Evolutionary conservation across 2,797 vertebrate species (phyloP).

Genomic region (Cuculus canorus): DNA sequence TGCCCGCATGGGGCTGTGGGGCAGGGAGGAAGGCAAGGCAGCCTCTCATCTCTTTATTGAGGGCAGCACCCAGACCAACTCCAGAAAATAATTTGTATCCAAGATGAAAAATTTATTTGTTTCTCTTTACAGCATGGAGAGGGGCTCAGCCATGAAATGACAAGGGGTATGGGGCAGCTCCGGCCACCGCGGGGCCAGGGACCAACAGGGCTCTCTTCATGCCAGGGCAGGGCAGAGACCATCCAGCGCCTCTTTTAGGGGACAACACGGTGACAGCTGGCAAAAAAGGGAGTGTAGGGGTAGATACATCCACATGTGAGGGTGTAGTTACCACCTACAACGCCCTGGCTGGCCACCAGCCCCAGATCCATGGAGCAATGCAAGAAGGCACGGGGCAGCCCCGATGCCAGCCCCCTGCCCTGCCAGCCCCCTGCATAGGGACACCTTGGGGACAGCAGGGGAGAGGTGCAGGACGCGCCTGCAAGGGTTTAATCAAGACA

Average conservation of each 20-base stretch:
- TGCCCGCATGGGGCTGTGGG: neutral
- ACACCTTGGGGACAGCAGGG: accelerated
- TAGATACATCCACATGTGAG: neutral
- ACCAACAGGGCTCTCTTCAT: neutral
- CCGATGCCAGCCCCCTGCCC: neutral
- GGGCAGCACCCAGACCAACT: neutral
- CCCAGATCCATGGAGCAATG: neutral
- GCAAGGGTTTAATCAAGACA: neutral
- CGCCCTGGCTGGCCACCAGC: neutral
- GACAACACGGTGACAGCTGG: neutral
- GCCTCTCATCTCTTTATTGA: neutral
- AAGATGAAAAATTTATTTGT: slow-evolving; percentile 23
- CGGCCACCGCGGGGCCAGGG: neutral
- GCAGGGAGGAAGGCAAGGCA: neutral
- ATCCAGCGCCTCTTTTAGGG: neutral
- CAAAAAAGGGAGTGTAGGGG: neutral
- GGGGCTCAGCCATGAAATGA: neutral
- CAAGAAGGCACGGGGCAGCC: neutral
- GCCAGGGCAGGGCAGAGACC: neutral
- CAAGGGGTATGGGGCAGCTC: neutral
- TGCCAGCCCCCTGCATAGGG: neutral
- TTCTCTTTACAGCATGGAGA: neutral
- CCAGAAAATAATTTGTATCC: neutral
- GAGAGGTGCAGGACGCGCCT: neutral
- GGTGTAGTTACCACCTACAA: neutral